Conservation (phyloP, 2,113 vertebrate species). For the Salvelinus fontinalis region DNA sequence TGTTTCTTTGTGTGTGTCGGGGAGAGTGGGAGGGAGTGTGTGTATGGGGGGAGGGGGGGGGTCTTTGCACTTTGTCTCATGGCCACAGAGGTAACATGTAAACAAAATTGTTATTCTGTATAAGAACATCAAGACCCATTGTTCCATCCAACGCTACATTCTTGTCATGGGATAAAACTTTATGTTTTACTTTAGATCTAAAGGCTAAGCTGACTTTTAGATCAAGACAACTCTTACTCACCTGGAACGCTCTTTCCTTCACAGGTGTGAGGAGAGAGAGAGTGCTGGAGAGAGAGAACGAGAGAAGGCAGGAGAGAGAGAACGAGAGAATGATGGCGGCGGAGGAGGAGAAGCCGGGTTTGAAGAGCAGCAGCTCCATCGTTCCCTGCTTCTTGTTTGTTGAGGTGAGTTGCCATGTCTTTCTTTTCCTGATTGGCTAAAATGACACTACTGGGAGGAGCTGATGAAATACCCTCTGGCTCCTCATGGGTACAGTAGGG, state of each 20-base stretch:
- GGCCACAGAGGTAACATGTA: too few species aligned
- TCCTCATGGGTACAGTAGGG: neutral
- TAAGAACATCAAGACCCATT: neutral
- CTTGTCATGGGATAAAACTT: neutral
- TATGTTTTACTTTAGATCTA: neutral
- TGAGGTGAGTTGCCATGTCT: constrained; percentile 75
- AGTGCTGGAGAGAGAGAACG: constrained; percentile 27
- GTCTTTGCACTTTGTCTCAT: too few species aligned
- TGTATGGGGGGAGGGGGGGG: too few species aligned
- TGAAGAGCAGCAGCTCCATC: constrained; percentile 86
- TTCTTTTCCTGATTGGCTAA: neutral
- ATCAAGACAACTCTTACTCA: constrained; percentile 3
- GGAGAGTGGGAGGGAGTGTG: too few species aligned
- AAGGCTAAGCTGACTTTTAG: neutral
- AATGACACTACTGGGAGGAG: neutral
- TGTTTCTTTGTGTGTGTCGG: too few species aligned
- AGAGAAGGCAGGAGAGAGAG: neutral
- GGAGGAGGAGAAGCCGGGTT: constrained; percentile 76
- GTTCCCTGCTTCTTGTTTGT: constrained; percentile 89
- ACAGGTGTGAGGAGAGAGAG: constrained; percentile 38
- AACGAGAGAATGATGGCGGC: constrained; percentile 66
- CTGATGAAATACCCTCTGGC: neutral
- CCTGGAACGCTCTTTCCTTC: constrained; percentile 1
- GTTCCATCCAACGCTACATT: neutral
- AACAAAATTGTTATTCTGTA: too few species aligned